These are phyloP conservation scores for Melanargia galathea DNA, from an alignment of 2,888 invertebrate species.

Conservation along the genomic window DNA sequence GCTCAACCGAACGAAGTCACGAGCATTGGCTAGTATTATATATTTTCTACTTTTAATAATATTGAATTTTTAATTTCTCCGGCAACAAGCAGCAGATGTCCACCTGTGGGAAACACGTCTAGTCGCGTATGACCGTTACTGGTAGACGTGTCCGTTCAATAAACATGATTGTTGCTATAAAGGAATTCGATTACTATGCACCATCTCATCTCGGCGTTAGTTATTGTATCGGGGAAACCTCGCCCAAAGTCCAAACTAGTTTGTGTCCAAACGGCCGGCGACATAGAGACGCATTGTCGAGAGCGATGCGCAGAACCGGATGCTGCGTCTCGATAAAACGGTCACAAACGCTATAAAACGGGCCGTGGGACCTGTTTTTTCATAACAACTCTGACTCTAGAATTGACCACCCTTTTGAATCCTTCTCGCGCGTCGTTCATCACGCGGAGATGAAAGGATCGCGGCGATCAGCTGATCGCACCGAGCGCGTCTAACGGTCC, in stretches of 20 bases:
- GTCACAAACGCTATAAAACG: slow-evolving; percentile 69
- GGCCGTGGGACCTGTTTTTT: slow-evolving; percentile 69
- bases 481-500: slow-evolving; percentile 63
- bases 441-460: slow-evolving; percentile 68
- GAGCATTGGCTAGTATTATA: too few species aligned
- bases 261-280: slow-evolving; percentile 69
- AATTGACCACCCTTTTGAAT: slow-evolving; percentile 64
- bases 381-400: too few species aligned
- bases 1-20: too few species aligned
- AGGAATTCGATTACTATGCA: slow-evolving; percentile 77
- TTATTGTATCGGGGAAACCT: slow-evolving; percentile 64
- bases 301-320: slow-evolving; percentile 78
- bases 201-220: slow-evolving; percentile 54
- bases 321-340: slow-evolving; percentile 77
- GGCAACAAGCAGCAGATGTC: slow-evolving; percentile 33
- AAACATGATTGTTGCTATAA: slow-evolving; percentile 63
- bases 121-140: slow-evolving; percentile 51
- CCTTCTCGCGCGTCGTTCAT: slow-evolving; percentile 65
- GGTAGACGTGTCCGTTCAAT: slow-evolving; percentile 65
- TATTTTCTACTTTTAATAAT: slow-evolving; percentile 14
- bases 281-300: slow-evolving; percentile 71
- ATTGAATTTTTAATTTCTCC: not conserved
- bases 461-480: slow-evolving; percentile 69
- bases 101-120: slow-evolving; percentile 38
- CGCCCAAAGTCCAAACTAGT: slow-evolving; percentile 75